Conservation (phyloP, 2,113 vertebrate genomes). For the Bos taurus region DNA sequence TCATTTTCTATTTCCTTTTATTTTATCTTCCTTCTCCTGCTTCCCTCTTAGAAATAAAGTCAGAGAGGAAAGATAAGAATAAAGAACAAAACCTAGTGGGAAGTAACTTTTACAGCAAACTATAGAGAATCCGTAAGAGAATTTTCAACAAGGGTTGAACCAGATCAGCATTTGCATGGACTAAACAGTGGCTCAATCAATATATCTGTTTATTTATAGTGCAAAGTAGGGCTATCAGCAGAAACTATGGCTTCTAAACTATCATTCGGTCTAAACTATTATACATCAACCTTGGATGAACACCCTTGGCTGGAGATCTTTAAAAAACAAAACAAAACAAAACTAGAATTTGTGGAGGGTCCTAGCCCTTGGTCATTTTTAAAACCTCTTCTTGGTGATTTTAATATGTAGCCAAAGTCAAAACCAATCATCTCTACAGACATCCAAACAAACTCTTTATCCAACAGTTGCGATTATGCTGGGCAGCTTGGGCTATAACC, state of each 20-base stretch:
- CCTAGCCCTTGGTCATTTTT: neutral
- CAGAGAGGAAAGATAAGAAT: neutral
- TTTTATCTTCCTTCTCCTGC: neutral
- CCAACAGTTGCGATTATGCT: neutral
- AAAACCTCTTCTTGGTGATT: neutral
- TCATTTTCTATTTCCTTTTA: neutral
- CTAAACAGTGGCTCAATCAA: neutral
- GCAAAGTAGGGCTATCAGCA: neutral
- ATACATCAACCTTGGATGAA: neutral
- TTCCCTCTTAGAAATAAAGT: neutral
- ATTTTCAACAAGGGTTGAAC: neutral
- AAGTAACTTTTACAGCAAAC: neutral
- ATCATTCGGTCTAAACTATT: neutral
- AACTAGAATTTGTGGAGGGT: neutral
- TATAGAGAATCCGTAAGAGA: neutral
- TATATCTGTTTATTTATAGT: neutral
- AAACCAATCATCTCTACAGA: neutral
- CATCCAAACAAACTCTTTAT: neutral
- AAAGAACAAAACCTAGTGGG: neutral
- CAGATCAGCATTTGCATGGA: neutral
- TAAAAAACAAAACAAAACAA: neutral
- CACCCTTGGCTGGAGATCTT: neutral
- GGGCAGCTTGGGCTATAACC: neutral
- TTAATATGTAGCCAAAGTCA: neutral
- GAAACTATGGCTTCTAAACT: neutral